Percentiles rank a stretch among this genome's conserved stretches.
phyloP scores from a whole-genome alignment of 2,113 vertebrate genomes.

The Melanotaenia duboulayi region DNA sequence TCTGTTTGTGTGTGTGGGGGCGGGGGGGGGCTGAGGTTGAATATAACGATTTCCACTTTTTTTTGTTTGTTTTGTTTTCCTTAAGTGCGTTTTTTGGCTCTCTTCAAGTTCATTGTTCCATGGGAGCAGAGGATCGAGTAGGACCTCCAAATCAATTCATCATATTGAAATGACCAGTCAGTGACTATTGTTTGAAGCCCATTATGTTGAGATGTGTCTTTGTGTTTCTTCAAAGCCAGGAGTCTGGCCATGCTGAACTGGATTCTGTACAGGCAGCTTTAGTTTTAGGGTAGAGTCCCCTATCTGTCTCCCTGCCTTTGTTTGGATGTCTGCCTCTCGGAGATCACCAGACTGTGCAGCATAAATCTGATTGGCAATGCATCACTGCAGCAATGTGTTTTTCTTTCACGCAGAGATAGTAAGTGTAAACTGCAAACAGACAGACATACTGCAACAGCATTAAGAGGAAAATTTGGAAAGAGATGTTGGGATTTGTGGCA shows the following conservation, averaged over 20 bases:
- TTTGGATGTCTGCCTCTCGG: slow-evolving; percentile 55
- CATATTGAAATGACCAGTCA: slow-evolving; percentile 23
- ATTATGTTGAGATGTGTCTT: slow-evolving; percentile 47
- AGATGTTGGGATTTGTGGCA: slow-evolving; percentile 23
- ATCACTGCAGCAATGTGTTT: slow-evolving; percentile 61
- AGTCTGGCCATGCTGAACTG: slow-evolving; percentile 46
- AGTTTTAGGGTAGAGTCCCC: slow-evolving; percentile 28
- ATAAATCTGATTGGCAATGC: slow-evolving; percentile 71
- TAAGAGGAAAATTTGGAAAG: slow-evolving; percentile 24
- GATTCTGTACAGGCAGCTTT: slow-evolving; percentile 35
- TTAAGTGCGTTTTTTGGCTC: slow-evolving; percentile 5
- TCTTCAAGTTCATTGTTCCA: slow-evolving; percentile 10
- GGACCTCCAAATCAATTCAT: slow-evolving; percentile 32
- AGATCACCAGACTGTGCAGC: slow-evolving; percentile 64
- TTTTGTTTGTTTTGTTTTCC: slow-evolving; percentile 5
- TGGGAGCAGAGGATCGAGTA: slow-evolving; percentile 3
- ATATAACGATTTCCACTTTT: slow-evolving; percentile 26
- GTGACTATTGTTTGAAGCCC: slow-evolving; percentile 40
- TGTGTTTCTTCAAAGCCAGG: slow-evolving; percentile 47
- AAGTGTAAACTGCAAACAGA: slow-evolving; percentile 56
- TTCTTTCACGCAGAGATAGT: slow-evolving; percentile 51
- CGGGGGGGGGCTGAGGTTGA: not conserved
- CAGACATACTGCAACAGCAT: slow-evolving; percentile 47
- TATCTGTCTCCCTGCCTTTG: slow-evolving; percentile 44
- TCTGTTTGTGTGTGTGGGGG: not conserved